These are phyloP conservation scores for Oreotrochilus melanogaster DNA, from an alignment of 2,113 vertebrate genomes.

Conservation along the genomic window DNA sequence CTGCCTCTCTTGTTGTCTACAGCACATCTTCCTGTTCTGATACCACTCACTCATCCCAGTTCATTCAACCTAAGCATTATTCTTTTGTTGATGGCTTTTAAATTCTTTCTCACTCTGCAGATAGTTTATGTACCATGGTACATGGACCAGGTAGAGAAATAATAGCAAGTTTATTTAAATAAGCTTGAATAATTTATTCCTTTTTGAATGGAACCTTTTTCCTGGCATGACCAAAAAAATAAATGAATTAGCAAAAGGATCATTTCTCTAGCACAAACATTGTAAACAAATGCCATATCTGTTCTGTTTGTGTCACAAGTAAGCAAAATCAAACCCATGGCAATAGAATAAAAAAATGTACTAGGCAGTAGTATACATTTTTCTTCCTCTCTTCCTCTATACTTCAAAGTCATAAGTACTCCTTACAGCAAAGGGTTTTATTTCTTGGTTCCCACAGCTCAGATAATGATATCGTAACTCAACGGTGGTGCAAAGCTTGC, in stretches of 20 bases:
- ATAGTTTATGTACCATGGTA: not conserved
- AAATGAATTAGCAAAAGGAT: conserved; percentile 20
- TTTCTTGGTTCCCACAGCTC: conserved; percentile 47
- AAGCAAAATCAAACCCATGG: conserved; percentile 3
- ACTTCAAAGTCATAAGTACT: conserved; percentile 57
- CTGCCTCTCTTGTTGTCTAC: not conserved
- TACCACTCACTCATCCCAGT: not conserved
- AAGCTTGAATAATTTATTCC: conserved; percentile 53
- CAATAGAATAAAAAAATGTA: not conserved
- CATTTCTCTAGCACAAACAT: conserved; percentile 18
- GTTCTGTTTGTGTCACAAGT: not conserved
- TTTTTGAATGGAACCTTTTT: conserved; percentile 46
- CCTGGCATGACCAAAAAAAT: not conserved
- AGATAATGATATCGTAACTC: conserved; percentile 72
- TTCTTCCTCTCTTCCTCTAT: not conserved
- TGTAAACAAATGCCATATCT: conserved; percentile 17
- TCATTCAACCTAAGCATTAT: not conserved
- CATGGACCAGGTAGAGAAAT: not conserved
- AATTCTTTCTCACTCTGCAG: not conserved
- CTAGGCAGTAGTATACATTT: not conserved
- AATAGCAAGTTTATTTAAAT: conserved; percentile 39
- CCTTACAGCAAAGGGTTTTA: conserved; percentile 53
- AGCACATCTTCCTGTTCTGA: not conserved
- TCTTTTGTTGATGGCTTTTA: not conserved
- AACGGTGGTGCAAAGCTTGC: conserved; percentile 1